Evolutionary conservation across 2,888 invertebrate species (phyloP).

Genomic region (Meliscaeva auricollis): DNA sequence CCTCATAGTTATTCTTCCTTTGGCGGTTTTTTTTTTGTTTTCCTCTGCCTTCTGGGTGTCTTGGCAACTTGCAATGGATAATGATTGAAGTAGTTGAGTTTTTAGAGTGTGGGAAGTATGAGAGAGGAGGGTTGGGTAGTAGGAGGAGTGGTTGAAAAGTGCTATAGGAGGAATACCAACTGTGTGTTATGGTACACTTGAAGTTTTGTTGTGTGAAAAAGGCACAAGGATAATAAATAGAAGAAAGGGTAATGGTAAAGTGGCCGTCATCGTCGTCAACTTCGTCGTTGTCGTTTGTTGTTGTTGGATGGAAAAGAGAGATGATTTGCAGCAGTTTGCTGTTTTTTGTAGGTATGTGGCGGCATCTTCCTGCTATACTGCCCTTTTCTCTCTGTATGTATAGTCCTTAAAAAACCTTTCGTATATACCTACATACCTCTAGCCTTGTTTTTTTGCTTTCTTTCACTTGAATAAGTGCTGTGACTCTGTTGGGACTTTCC

Average conservation of each 20-base stretch:
- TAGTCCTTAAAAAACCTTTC: slow-evolving; percentile 1
- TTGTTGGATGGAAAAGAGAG: slow-evolving; percentile 19
- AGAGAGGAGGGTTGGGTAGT: background rate
- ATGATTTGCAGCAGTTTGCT: slow-evolving; percentile 63
- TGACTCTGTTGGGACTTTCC: slow-evolving; percentile 72
- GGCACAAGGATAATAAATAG: slow-evolving; percentile 13
- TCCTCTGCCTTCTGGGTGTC: slow-evolving; percentile 33
- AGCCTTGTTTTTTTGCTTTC: slow-evolving; percentile 27
- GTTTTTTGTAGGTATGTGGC: background rate
- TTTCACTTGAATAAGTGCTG: slow-evolving; percentile 67
- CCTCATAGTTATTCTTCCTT: slow-evolving; percentile 54
- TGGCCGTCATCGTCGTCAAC: slow-evolving; percentile 57
- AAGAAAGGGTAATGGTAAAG: slow-evolving; percentile 61
- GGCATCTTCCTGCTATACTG: background rate
- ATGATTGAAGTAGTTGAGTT: slow-evolving; percentile 43
- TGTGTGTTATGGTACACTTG: slow-evolving; percentile 62
- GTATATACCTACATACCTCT: too few relatives aligned
- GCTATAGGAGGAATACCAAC: slow-evolving; percentile 15
- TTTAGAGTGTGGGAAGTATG: background rate
- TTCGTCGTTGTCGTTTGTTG: background rate
- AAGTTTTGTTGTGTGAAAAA: slow-evolving; percentile 57
- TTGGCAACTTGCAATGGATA: slow-evolving; percentile 55
- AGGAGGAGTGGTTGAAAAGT: slow-evolving; percentile 4
- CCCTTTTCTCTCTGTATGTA: background rate
- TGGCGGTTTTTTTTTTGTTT: slow-evolving; percentile 39